A percentile compares a stretch with the other conserved stretches of the same genome.
Evolutionary conservation across 2,888 invertebrate species (phyloP).

Genomic region (Scaptodrosophila latifasciaeformis): DNA sequence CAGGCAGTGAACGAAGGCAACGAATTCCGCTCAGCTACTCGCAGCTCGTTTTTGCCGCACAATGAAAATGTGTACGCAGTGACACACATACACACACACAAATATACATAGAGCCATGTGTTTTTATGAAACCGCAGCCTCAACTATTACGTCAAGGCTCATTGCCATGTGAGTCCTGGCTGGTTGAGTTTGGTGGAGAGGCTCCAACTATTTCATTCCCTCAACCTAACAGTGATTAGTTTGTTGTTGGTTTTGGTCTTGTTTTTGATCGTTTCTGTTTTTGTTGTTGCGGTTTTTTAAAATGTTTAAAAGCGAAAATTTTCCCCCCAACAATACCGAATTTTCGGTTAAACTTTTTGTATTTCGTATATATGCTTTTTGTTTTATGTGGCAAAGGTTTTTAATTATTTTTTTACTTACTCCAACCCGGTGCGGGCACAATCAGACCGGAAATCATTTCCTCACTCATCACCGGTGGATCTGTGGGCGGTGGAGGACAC

Average conservation of each 20-base stretch:
- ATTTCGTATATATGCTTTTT: conserved; percentile 16
- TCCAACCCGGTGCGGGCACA: conserved; percentile 97
- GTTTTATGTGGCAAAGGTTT: conserved; percentile 16
- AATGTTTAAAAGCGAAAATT: conserved; percentile 31
- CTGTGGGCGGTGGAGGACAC: conserved; percentile 96
- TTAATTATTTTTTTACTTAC: conserved; percentile 78
- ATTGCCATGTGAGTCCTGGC: conserved; percentile 10
- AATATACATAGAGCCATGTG: conserved; percentile 7
- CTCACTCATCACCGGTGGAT: conserved; percentile 94
- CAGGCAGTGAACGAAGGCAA: too few relatives aligned
- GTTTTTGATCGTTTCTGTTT: background rate
- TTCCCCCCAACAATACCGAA: conserved; percentile 22
- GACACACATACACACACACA: conserved; percentile 13
- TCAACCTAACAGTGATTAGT: too few relatives aligned
- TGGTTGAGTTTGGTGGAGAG: background rate
- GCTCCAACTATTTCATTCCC: conserved; percentile 35
- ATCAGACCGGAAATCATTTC: conserved; percentile 97
- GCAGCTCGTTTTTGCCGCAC: conserved; percentile 16
- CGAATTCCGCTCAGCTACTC: too few relatives aligned
- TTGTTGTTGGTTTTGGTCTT: conserved; percentile 54
- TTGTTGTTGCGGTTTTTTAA: conserved; percentile 27
- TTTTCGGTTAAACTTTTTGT: conserved; percentile 2
- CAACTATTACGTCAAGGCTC: conserved; percentile 32
- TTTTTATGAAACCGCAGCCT: conserved; percentile 15
- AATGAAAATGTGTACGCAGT: too few relatives aligned